Base-by-base conservation (phyloP, 1,140 invertebrate species). In the Drosophila bocki region DNA sequence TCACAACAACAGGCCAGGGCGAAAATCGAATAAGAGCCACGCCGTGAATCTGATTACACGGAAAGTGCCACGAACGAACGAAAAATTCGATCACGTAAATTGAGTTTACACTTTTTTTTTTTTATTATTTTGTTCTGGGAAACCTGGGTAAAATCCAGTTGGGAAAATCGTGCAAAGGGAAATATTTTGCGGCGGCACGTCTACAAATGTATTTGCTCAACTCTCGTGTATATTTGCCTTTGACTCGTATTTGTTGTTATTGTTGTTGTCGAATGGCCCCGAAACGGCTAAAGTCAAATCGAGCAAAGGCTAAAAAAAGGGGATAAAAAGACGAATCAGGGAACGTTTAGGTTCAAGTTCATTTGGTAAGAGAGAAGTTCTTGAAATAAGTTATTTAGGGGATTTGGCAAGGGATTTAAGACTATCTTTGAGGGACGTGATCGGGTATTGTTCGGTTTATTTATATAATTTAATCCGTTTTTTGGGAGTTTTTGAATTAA, bases 41-140 rank as follows among this genome's bases (percentile, higher is more conserved):
- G 56, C 41, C 59, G 64, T 54, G 72, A 75, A 75, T 75, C 72
- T 75, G 47, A 75, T 75, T 75, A 75, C 72, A 71, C 15, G 72
- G 68, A 76, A 76, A 71, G 74, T 71, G 74, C 67, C 68, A 76
- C 54, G 44, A 63, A 63, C 61, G 50, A 74, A 74, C 61, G 54
- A 74, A 74, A 72, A 80, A 85, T 83, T 85, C 77, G 82, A 83
- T 83, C 80, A 83, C 80, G 80, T 83, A 85, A 85, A 85, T 85
- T 83, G 80, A 85, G 82, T 83, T 85, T 83, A 80, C 77, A 80
- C 82, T 78, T 74, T 74, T 41, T 39, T 29, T 44, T 56, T 11
- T 32, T 32, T 19, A 22, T 12, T 19, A 37, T 29, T 45, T 11
- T 50, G 13, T n/a, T 17, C 5, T 12, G 54, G 13, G 9, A 39